Base-by-base conservation (phyloP, 2,888 invertebrate species). In the Tineola bisselliella region DNA sequence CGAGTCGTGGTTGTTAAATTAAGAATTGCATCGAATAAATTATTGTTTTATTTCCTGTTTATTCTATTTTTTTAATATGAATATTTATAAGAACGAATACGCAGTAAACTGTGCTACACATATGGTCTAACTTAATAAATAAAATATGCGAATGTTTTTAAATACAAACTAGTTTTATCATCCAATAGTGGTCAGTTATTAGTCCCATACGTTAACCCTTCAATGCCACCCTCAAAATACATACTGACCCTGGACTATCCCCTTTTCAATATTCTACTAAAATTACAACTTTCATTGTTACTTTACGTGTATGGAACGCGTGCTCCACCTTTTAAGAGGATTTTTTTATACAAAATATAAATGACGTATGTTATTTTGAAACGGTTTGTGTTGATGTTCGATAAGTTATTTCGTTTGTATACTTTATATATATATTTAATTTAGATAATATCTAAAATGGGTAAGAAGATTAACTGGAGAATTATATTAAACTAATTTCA, bases 171-270 rank as follows among this genome's bases (percentile, higher is more conserved):
- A 62, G 66, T 65, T 64, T 13, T 48, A 8, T 8, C 44, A 62
- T 68, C 58, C 58, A 58, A 62, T 62, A 60, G 61, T 72, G 79
- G 68, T 71, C 79, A 78, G 78, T 79, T 75, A 77, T 77, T 77
- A 77, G 80, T 82, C 81, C 75, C 58, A 58, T 58, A 77, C 73
- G 76, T 74, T 73, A 81, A 79, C 83, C 86, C 84, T 81, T 77
- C 72, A 62, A 60, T 69, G 65, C 70, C 62, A 68, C 73, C 77
- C 73, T 71, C 63, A 65, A 68, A 65, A 59, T 59, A 62, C 68
- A 65, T 63, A 71, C 65, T 84, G 84, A 84, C 86, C 86, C 84
- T 78, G 76, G 70, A 54, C 31, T 33, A 48, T 59, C 59, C 59
- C 38, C 44, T 44, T 19, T 78, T 75, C 75, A 68, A 67, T 74